Base-by-base conservation (phyloP, 2,113 vertebrate genomes). In the Mirounga angustirostris region DNA sequence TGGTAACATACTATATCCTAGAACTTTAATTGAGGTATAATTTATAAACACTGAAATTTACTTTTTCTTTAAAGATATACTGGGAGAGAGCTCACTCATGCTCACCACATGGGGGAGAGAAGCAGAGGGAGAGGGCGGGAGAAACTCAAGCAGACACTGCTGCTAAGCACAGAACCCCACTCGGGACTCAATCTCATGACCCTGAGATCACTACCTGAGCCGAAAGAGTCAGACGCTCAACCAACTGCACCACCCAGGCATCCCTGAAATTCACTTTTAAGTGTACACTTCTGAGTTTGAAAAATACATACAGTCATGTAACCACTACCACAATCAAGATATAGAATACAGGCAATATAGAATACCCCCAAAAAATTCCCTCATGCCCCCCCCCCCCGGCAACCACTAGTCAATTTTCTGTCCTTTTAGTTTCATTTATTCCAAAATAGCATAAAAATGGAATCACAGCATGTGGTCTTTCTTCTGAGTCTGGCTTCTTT, bases 11-110 rank as follows among this genome's bases (percentile, higher is more conserved):
- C 14, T 52, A 92, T 61, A 76, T 28, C n/a, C 7, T 91, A 85
- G 12, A 96, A 96, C 30, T 96, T 88, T 58, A 74, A 91, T 24
- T 98, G 40, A 94, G 26, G 46, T 74, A n/a, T 67, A 91, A 95
- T 71, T 89, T 86, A 92, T 13, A 65, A 33, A 56, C 36, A 61
- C 30, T 84, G 71, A 96, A 96, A 84, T 63, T 83, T 12, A 79
- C n/a, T 86, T 85, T 76, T 80, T 69, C 43, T 46, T 74, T 43
- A 73, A 74, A 26, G 22, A 40, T 74, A 43, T 74, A 43, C 43
- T 73, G 26, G 24, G 36, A 76, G 24, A 46, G 40, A 46, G 33
- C 33, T n/a, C 65, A 69, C 33, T n/a, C 65, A 69, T 18, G 16
- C 0, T 3, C 18, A 11, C 7, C 33, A n/a, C 33, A 69, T 69